phyloP scores from a whole-genome alignment of 2,113 vertebrate species.

The Nibea albiflora region DNA sequence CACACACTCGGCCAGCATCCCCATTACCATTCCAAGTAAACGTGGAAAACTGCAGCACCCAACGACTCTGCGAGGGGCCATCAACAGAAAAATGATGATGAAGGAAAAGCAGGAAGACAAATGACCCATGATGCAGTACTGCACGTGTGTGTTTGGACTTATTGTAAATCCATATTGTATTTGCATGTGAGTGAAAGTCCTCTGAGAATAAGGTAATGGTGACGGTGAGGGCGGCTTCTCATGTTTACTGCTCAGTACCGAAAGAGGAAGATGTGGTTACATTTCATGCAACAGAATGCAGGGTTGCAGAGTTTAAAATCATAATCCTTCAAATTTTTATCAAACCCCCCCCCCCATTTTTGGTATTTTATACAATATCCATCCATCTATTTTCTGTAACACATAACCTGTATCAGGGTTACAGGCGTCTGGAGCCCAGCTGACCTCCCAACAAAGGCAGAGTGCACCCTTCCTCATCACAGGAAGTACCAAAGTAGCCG shows the following conservation, averaged over 20 bases:
- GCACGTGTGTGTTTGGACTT: not conserved
- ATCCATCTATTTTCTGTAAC: too few relatives aligned
- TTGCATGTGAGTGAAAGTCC: not conserved
- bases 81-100: constrained; percentile 37
- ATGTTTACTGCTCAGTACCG: not conserved
- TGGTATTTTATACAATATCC: not conserved
- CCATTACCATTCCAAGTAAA: constrained; percentile 34
- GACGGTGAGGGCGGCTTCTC: not conserved
- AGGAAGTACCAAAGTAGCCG: too few relatives aligned
- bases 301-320: not conserved
- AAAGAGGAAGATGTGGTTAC: not conserved
- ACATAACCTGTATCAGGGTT: too few relatives aligned
- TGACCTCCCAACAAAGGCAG: too few relatives aligned
- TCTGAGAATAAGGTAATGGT: not conserved
- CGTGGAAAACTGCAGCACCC: constrained; percentile 35
- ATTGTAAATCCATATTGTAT: not conserved
- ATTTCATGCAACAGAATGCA: not conserved
- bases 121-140: constrained; percentile 14
- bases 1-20: constrained; percentile 3
- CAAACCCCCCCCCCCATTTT: not conserved
- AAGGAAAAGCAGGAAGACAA: constrained; percentile 24
- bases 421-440: too few relatives aligned
- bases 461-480: too few relatives aligned
- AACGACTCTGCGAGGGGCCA: constrained; percentile 7
- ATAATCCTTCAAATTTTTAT: too few relatives aligned